phyloP scores from a whole-genome alignment of 2,113 vertebrate genomes.

The Condylura cristata region DNA sequence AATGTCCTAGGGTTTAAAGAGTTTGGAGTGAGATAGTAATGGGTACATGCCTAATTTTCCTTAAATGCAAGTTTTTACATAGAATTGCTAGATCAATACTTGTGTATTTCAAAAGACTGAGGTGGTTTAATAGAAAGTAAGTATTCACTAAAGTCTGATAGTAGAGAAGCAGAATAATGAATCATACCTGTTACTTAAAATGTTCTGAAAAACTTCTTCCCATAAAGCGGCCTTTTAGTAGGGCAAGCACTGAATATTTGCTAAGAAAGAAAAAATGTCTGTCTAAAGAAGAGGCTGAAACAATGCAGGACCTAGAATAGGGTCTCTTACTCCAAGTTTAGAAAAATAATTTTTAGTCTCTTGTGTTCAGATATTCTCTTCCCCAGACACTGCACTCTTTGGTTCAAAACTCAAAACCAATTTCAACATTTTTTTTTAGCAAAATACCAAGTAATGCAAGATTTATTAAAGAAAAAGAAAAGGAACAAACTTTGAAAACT shows the following conservation, averaged over 20 bases:
- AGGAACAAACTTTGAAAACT: background rate
- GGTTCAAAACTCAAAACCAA: slow-evolving; percentile 69
- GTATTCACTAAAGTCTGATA: slow-evolving; percentile 31
- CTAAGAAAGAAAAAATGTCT: background rate
- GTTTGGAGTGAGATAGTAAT: background rate
- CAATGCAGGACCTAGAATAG: background rate
- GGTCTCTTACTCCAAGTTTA: background rate
- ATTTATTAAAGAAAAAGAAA: background rate
- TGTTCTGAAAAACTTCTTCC: slow-evolving; percentile 57
- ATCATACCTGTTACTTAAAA: background rate
- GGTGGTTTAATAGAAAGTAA: slow-evolving; percentile 22
- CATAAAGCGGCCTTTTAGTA: background rate
- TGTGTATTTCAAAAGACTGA: slow-evolving; percentile 49
- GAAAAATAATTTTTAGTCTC: slow-evolving; percentile 45
- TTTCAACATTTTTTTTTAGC: slow-evolving; percentile 61
- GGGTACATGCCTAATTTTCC: background rate
- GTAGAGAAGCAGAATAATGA: background rate
- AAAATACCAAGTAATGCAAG: background rate
- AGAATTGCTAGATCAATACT: slow-evolving; percentile 12
- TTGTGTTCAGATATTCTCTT: slow-evolving; percentile 47
- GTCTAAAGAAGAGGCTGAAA: slow-evolving; percentile 9
- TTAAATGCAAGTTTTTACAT: background rate
- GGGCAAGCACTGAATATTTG: background rate
- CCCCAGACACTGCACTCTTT: slow-evolving; percentile 42
- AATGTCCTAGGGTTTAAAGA: slow-evolving; percentile 58